A percentile compares a stretch with the other conserved stretches of the same genome.
phyloP scores from a whole-genome alignment of 2,888 invertebrate species.

The Euproctis similis region DNA sequence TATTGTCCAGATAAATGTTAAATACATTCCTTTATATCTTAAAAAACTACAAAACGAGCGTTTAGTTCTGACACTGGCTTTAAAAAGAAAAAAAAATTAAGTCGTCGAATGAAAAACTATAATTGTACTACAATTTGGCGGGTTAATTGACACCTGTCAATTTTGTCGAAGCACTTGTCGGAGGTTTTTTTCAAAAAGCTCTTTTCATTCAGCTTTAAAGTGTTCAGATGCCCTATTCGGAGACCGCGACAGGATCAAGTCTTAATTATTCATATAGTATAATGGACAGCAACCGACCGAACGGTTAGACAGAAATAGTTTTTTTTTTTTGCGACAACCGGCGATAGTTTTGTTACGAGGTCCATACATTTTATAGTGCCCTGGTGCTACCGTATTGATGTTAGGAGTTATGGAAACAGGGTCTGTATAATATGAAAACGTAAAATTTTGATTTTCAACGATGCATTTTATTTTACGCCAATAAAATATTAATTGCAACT shows the following conservation, averaged over 20 bases:
- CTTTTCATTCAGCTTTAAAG: constrained; percentile 51
- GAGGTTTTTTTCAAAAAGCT: constrained; percentile 45
- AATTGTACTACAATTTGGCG: constrained; percentile 16
- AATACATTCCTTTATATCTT: constrained; percentile 19
- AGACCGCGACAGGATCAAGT: constrained; percentile 52
- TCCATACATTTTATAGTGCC: constrained; percentile 13
- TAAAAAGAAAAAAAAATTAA: constrained; percentile 7
- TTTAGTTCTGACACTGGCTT: background rate
- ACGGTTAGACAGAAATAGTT: constrained; percentile 51
- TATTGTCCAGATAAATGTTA: constrained; percentile 25
- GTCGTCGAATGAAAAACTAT: constrained; percentile 12
- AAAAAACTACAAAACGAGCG: too few relatives aligned
- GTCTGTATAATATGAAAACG: constrained; percentile 4
- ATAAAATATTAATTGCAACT: background rate
- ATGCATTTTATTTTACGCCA: background rate
- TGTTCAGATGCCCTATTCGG: constrained; percentile 55
- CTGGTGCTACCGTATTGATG: constrained; percentile 8
- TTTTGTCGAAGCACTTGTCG: constrained; percentile 32
- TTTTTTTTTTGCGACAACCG: constrained; percentile 30
- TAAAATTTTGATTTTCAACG: constrained; percentile 3
- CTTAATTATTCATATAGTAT: constrained; percentile 69
- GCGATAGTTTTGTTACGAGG: constrained; percentile 14
- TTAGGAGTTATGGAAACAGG: constrained; percentile 3
- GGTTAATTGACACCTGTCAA: constrained; percentile 63
- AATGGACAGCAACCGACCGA: constrained; percentile 53